Evolutionary conservation across 2,888 invertebrate species (phyloP).

Genomic region (Adela reaumurella): DNA sequence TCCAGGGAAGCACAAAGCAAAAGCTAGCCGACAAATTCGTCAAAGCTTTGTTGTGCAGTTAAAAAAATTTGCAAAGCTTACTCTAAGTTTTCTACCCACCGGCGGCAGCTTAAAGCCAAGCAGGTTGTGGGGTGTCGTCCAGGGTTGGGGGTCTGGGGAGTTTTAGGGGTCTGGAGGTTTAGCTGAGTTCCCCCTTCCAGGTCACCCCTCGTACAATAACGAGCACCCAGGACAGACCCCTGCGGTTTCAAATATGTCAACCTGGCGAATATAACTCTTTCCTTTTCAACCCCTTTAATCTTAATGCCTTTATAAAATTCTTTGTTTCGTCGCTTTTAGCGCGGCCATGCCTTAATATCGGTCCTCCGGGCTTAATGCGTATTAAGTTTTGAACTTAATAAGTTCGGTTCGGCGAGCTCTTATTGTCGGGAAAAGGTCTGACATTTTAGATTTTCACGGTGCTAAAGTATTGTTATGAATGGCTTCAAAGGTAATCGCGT

Average conservation of each 20-base stretch:
- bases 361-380: not conserved
- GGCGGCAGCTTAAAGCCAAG: not conserved
- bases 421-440: not conserved
- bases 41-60: not conserved
- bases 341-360: not conserved
- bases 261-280: conserved; percentile 1
- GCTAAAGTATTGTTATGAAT: no score
- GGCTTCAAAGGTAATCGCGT: no score
- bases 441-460: no score
- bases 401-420: not conserved
- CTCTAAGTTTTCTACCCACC: not conserved
- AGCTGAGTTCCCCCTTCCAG: not conserved
- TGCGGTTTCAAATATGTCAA: conserved; percentile 2
- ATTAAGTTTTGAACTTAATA: not conserved
- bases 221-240: not conserved
- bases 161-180: no score
- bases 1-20: not conserved
- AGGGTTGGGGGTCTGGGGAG: no score
- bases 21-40: not conserved
- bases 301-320: conserved; percentile 2
- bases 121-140: not conserved
- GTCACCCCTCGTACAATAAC: not conserved
- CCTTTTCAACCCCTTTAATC: not conserved
- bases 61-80: not conserved
- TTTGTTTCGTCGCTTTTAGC: not conserved